Base-by-base conservation (phyloP, 2,113 vertebrate genomes). In the Jaculus jaculus region DNA sequence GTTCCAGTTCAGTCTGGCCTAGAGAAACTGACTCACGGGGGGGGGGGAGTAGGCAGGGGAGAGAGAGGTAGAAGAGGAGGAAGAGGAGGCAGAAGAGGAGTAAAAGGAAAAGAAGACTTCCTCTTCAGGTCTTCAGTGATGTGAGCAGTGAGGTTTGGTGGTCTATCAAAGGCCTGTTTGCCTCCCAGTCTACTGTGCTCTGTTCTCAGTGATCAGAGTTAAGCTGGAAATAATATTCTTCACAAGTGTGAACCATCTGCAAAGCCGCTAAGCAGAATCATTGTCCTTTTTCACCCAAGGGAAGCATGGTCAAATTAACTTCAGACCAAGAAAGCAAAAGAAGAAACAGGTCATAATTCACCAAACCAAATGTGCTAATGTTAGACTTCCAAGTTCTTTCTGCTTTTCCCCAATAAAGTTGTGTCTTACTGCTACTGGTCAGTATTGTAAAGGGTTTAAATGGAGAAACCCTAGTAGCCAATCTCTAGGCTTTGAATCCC, bases 381-480 rank as follows among this genome's bases (percentile, higher is more conserved):
- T 74, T 93, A 78, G n/a, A 87, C 17, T 15, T 71, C 71, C 39
- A 82, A 6, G 28, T 71, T 91, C 66, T 28, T 96, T 89, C 69
- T 66, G 47, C n/a, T 81, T 86, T 85, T 81, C n/a, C 66, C 63
- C 80, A 68, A 37, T 81, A 51, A 79, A 93, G 32, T 73, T 89
- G n/a, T 84, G 58, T 69, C 42, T 65, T 87, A 26, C 20, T 93
- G 51, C 63, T 66, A 60, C 34, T 61, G 77, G 69, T 65, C 54
- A 68, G 58, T 74, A 28, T 54, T 17, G 6, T 32, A 69, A 37
- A 68, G 18, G 61, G 69, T 91, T 73, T 85, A 87, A 77, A 94
- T 87, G 69, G 89, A 92, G 78, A 94, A 84, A 69, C 32, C 21
- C 51, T 42, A 12, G 90, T 63, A 69, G 82, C 39, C 73, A 26